Conservation (phyloP, 2,888 invertebrate species). For the Encarsia formosa region DNA sequence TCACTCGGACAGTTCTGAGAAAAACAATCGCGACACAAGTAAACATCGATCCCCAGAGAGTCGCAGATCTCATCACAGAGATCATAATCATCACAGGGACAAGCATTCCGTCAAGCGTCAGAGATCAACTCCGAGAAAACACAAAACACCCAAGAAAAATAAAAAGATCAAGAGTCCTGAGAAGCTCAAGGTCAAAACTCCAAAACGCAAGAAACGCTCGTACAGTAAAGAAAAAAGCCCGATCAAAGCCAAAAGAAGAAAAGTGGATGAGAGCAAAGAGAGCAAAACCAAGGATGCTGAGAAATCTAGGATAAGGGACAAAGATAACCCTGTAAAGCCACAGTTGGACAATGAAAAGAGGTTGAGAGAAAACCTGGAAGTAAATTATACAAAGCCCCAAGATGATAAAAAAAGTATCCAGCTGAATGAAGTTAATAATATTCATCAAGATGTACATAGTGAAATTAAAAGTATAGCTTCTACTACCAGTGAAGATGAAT, state of each 20-base stretch:
- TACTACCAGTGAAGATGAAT: too few species aligned
- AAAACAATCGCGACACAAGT: too few species aligned
- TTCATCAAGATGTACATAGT: neutral
- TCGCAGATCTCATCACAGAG: too few species aligned
- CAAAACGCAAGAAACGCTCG: conserved; percentile 12
- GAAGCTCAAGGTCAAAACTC: neutral
- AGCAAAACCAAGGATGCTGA: neutral
- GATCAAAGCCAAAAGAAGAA: conserved; percentile 7
- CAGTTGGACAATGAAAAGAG: neutral
- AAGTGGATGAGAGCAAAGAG: conserved; percentile 1
- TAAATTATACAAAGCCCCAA: neutral
- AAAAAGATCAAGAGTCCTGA: neutral
- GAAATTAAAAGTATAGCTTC: too few species aligned
- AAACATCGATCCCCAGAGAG: too few species aligned
- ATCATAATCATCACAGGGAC: too few species aligned
- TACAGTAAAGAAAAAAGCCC: too few species aligned
- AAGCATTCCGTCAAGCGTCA: too few species aligned
- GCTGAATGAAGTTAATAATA: neutral
- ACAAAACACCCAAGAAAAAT: neutral
- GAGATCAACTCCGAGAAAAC: too few species aligned
- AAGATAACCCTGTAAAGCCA: neutral
- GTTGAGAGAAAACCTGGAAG: neutral
- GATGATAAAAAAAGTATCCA: neutral
- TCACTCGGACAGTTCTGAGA: too few species aligned
- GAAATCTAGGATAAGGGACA: neutral